Evolutionary conservation across 2,113 vertebrate species (phyloP), one percentile per base, ranked within the genome.

Genomic region (Gymnobelideus leadbeateri): DNA sequence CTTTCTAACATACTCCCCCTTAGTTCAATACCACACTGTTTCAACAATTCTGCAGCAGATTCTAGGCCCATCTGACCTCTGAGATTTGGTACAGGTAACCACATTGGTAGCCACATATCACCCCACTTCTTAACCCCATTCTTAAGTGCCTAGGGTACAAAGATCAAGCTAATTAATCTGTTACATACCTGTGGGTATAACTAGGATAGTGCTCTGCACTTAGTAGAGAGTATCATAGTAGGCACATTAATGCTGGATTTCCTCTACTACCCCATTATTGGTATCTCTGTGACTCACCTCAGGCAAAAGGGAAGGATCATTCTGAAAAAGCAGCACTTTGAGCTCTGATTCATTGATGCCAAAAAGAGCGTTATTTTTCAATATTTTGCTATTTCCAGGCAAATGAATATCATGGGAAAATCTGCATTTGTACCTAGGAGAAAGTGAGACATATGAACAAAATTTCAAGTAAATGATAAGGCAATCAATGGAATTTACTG

Each of bases 241-340:
- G 89, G 25, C 1, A 51, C 24, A 50, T 90, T 51, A 50, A 31
- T 51, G 26, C 25, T 12, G 21, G 89, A 31, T 31, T 26, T 90
- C 89, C 89, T 49, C 24, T 3, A 49, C 24, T 1, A 14, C 3
- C 26, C 49, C 50, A 43, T 0, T 0, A 23, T 1, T 26, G 54
- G 28, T 31, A 3, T 14, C 12, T 5, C 8, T 28, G 24, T 1
- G 94, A 98, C 98, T 98, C 53, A 99, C 99, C 96, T 99, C 99
- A 68, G 99, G 99, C 50, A 99, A 97, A 92, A 99, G 95, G 89
- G 98, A 98, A 52, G 98, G 96, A 94, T 99, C 99, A 0, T 98
- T 99, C 8, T 99, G 99, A 47, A 98, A 96, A 96, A 99, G 98
- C 37, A 99, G 98, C 49, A 98, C 94, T 94, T 97, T 98, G 51